Percentiles rank a stretch among this genome's conserved stretches.
phyloP scores from a whole-genome alignment of 1,140 invertebrate species.

The Melanaphis sacchari region DNA sequence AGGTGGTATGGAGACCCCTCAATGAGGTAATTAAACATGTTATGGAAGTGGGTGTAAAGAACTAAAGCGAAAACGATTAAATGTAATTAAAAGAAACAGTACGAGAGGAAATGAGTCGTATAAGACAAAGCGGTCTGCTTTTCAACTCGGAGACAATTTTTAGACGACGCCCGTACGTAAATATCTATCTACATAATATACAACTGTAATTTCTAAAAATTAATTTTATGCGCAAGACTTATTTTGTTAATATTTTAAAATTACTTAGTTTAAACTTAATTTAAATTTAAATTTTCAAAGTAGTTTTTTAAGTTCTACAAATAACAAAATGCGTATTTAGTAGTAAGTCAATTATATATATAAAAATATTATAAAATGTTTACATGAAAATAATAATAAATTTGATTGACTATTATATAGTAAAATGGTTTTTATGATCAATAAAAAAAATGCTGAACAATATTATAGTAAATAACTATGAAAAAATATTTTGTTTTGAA shows the following conservation, averaged over 20 bases:
- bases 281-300: neutral
- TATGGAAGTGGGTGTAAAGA: slow-evolving; percentile 32
- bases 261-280: neutral
- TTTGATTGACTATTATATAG: too few species aligned
- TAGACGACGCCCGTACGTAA: neutral
- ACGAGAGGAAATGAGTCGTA: slow-evolving; percentile 34
- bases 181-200: neutral
- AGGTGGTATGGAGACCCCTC: slow-evolving; percentile 25
- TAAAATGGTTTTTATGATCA: neutral
- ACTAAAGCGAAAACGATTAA: slow-evolving; percentile 48
- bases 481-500: neutral
- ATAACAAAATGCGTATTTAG: neutral
- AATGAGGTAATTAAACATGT: slow-evolving; percentile 48
- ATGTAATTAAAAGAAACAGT: slow-evolving; percentile 47
- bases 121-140: neutral
- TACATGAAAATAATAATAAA: too few species aligned
- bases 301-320: neutral
- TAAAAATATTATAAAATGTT: neutral
- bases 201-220: neutral
- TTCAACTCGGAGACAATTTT: slow-evolving; percentile 5
- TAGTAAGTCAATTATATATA: neutral
- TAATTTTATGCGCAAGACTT: neutral
- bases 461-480: neutral
- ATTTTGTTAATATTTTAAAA: neutral
- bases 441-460: neutral